Evolutionary conservation across 1,140 invertebrate species (phyloP), one percentile per base, ranked within the genome.

Genomic region (Sipha flava): DNA sequence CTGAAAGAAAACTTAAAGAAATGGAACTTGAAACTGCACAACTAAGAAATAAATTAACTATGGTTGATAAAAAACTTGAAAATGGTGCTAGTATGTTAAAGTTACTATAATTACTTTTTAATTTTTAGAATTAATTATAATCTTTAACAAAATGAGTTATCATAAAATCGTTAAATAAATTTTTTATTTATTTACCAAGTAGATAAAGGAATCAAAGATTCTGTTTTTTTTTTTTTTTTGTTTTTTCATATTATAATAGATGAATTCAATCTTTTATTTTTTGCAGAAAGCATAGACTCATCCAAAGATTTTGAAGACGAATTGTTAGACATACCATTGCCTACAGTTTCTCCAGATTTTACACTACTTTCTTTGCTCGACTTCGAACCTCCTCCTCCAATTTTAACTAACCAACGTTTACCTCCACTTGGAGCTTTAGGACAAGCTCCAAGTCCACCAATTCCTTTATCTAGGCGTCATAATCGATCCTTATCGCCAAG

Each of bases 1-100:
- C 90, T 40, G 91, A 93, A 83, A 87, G 93, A 34, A 91, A 90
- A 81, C 88, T 92, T 37, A 92, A 94, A 84, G 93, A 94, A 84
- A 88, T 90, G 6, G 89, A 90, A 83, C 89, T 90, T 54, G 93
- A 94, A 85, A 90, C 92, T 1, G 88, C 91, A 29, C 89, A 91
- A 81, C 86, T 94, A 81, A 87, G 92, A 62, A 90, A 92, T 83
- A 89, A 92, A 82, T 86, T 94, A 31, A 92, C 92, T 2, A 83
- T 89, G 18, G 83, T 87, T 21, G 89, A 90, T 83, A 87, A 89
- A 82, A 83, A 80, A 68, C n/a, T 79, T 21, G 73, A 80, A 43
- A 81, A 82, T 81, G 73, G 73, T 37, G 26, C 73, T 10, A 77
- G 73, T 77, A 29, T 43, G 73, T 77, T 43, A 0, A 66, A 66